phyloP scores from a whole-genome alignment of 1,140 invertebrate genomes.

The Lithobius niger region DNA sequence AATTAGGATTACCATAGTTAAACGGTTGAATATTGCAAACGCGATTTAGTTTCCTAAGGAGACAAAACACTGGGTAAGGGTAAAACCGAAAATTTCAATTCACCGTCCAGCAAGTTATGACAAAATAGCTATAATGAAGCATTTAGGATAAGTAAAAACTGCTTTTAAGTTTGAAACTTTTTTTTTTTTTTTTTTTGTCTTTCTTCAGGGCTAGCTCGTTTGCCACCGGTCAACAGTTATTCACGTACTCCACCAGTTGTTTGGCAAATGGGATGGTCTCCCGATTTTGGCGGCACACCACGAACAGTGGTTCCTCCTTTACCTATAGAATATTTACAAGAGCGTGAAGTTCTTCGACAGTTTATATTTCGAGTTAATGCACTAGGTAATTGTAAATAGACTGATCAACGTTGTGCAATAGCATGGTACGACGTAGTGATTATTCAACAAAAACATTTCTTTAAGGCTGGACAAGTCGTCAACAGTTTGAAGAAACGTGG shows the following conservation, averaged over 20 bases:
- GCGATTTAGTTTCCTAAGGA: too few relatives aligned
- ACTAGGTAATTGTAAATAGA: constrained; percentile 15
- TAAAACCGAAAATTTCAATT: too few relatives aligned
- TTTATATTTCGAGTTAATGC: constrained; percentile 33
- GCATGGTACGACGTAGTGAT: too few relatives aligned
- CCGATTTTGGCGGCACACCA: constrained; percentile 35
- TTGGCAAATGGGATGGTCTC: constrained; percentile 48
- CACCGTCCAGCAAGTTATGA: too few relatives aligned
- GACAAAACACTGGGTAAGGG: too few relatives aligned
- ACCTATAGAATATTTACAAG: constrained; percentile 50
- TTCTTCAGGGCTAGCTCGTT: constrained; percentile 40
- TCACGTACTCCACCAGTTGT: constrained; percentile 47
- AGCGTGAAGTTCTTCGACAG: constrained; percentile 55
- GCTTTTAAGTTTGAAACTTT: too few relatives aligned
- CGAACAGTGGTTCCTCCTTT: constrained; percentile 45
- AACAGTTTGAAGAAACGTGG: constrained; percentile 90
- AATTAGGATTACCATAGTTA: too few relatives aligned
- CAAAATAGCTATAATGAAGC: constrained; percentile 1
- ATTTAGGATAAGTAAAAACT: too few relatives aligned
- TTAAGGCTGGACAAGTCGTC: constrained; percentile 62
- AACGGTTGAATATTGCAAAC: too few relatives aligned
- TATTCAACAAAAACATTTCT: not conserved
- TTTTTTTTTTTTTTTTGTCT: constrained; percentile 5
- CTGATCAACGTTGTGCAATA: not conserved
- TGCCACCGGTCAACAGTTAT: constrained; percentile 48